phyloP scores from a whole-genome alignment of 2,113 vertebrate genomes.

The Puma concolor region DNA sequence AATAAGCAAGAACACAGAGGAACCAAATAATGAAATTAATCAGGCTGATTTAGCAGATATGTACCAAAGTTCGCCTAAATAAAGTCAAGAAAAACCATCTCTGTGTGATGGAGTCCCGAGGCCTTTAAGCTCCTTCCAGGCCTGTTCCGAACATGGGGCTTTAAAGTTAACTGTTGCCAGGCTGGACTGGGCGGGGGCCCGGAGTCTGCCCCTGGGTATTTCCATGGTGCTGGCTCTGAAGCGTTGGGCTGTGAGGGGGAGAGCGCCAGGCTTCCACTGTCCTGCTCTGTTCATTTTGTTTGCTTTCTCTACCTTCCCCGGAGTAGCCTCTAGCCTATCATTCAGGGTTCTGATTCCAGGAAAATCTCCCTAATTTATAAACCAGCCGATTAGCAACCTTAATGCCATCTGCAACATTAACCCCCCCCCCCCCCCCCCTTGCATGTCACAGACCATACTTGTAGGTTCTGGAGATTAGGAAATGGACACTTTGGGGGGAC shows the following conservation, averaged over 20 bases:
- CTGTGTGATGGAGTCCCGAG: neutral
- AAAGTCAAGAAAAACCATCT: constrained; percentile 35
- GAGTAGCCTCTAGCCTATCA: neutral
- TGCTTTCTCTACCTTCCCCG: neutral
- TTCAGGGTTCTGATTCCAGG: neutral
- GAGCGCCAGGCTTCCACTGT: fast-evolving
- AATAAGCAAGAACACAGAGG: constrained; percentile 10
- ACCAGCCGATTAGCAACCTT: neutral
- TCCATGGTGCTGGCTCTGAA: neutral
- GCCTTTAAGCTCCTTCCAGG: neutral
- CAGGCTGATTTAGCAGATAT: neutral
- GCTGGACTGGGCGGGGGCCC: neutral
- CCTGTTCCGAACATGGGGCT: neutral
- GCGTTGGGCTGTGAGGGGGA: neutral
- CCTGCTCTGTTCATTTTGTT: neutral
- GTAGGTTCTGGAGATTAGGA: neutral
- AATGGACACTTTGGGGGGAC: neutral
- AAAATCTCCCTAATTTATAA: neutral
- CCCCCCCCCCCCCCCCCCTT: too few species aligned
- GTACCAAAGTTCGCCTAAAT: neutral
- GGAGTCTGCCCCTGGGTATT: neutral
- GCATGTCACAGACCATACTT: neutral
- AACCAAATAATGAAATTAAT: neutral
- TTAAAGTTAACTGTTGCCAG: neutral
- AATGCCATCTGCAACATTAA: neutral